These are phyloP conservation scores for Glossophaga mutica DNA, from an alignment of 2,797 vertebrate genomes.

Conservation along the genomic window DNA sequence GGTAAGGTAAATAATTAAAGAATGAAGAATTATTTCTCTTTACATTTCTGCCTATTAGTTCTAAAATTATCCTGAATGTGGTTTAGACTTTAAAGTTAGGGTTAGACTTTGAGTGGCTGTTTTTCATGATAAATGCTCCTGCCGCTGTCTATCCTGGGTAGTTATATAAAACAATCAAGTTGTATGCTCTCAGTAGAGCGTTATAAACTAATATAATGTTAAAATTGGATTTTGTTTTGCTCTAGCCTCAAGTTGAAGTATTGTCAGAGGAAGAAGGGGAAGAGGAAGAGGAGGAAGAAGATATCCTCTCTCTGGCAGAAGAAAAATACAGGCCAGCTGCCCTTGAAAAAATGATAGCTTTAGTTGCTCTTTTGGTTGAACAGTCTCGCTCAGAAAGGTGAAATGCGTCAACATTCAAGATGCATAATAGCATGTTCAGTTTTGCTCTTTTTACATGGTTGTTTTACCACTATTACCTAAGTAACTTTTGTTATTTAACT, in stretches of 20 bases:
- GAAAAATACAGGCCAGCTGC: constrained; percentile 98
- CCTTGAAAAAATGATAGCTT: constrained; percentile 98
- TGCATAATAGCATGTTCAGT: constrained; percentile 62
- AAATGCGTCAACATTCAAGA: constrained; percentile 72
- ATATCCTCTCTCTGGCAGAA: constrained; percentile 96
- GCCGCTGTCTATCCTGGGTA: neutral
- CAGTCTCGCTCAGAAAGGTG: constrained; percentile 98
- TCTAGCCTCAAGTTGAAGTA: constrained; percentile 96
- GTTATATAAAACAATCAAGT: neutral
- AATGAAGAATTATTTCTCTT: neutral
- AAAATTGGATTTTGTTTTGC: neutral
- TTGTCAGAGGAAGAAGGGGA: constrained; percentile 98
- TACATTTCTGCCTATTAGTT: neutral
- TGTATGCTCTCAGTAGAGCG: neutral
- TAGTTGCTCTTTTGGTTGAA: constrained; percentile 97
- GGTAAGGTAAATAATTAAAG: neutral
- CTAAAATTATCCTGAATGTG: constrained; percentile 5
- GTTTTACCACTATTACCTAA: constrained; percentile 36
- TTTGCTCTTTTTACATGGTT: constrained; percentile 54
- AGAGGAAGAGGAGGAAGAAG: constrained; percentile 98
- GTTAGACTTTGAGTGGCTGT: neutral
- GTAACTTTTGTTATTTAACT: constrained; percentile 57
- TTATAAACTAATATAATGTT: constrained; percentile 17
- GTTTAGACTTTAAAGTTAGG: neutral
- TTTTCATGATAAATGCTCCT: neutral